Base-by-base conservation (phyloP, 2,888 invertebrate species). In the Aplocera efformata region DNA sequence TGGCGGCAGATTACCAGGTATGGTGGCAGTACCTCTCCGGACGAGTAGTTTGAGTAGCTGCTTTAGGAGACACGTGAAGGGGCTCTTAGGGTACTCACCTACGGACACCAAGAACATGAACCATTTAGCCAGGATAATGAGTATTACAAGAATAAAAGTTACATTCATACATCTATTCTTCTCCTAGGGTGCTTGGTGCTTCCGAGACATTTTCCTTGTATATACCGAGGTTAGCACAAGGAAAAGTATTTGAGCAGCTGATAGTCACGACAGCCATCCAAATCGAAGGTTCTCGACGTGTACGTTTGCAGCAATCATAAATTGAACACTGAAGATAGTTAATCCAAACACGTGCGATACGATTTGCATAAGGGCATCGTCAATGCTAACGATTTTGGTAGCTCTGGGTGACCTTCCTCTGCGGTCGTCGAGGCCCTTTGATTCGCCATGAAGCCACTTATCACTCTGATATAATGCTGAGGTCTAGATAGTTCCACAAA, bases 331-430 rank as follows among this genome's bases (percentile, higher is more conserved):
- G 48, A 34, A 57, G 46, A 42, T 47, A 32, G 64, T 58, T 58
- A 42, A 53, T 51, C 55, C 47, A 58, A 62, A 67, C 70, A 67
- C 64, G 71, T 63, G 67, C 67, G 66, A 66, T 72, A 74, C 63
- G 74, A 84, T 84, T 85, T 81, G 84, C 83, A 80, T 84, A 81
- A 79, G 78, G 77, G 76, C 73, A 71, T 58, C 71, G 70, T 76
- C 79, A 79, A 79, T 80, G 77, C 65, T 75, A 74, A 63, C 63
- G 61, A 60, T 54, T 72, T 73, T 68, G 72, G 73, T 73, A 67
- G 63, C 52, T 81, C 78, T 68, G 43, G 31, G 32, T 60, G 78
- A 72, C 86, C 85, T 80, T 80, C 72, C 65, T 50, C 57, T 56
- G 63, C 50, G 56, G 48, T 55, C 55, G 56, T 53, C 78, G 74